These are phyloP conservation scores for Elegia similella DNA, from an alignment of 2,888 invertebrate species.

Conservation along the genomic window DNA sequence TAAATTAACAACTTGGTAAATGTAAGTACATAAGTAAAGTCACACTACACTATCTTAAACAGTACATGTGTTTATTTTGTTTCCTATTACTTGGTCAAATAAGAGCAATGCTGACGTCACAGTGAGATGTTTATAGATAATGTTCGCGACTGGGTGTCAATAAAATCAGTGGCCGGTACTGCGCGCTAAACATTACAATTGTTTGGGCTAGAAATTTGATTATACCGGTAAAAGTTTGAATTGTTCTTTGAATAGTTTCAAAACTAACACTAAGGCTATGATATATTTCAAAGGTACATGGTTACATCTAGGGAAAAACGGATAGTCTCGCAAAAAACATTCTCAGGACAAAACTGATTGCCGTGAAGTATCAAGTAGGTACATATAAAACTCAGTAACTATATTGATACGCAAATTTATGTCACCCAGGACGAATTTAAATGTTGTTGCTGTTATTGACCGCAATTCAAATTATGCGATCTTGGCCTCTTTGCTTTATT, in stretches of 20 bases:
- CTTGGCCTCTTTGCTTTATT: slow-evolving; percentile 32
- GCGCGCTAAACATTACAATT: slow-evolving; percentile 14
- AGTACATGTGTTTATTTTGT: neutral
- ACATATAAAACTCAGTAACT: neutral
- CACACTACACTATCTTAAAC: neutral
- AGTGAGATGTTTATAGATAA: slow-evolving; percentile 22
- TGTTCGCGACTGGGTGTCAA: slow-evolving; percentile 25
- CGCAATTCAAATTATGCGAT: slow-evolving; percentile 35
- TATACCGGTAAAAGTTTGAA: neutral
- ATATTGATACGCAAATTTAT: slow-evolving; percentile 3
- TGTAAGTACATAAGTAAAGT: neutral
- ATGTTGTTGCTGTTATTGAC: slow-evolving; percentile 39
- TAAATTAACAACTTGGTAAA: no score
- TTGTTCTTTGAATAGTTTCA: no score
- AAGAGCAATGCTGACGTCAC: slow-evolving; percentile 9
- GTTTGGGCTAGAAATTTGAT: neutral
- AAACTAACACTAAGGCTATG: no score
- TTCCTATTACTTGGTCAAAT: slow-evolving; percentile 3
- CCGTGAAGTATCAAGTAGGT: neutral
- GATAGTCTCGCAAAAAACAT: no score
- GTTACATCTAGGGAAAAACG: no score
- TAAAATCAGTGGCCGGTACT: slow-evolving; percentile 20
- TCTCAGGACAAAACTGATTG: no score
- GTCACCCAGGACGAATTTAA: slow-evolving; percentile 13
- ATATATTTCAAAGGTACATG: no score